Conservation (phyloP, 1,140 invertebrate species). For the Drosophila serrata region DNA sequence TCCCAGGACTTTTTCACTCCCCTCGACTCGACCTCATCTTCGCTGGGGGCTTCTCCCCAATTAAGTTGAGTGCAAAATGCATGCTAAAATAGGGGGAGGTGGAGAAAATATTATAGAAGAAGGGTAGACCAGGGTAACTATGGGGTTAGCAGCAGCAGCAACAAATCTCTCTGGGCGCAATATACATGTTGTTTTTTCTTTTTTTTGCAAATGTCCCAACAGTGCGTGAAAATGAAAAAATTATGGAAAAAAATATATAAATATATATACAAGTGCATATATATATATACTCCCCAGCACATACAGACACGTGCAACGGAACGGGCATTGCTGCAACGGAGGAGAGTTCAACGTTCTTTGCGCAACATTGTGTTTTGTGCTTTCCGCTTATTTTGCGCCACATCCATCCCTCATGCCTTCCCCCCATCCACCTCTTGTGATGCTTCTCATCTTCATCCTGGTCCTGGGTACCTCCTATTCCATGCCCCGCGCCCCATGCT, state of each 20-base stretch:
- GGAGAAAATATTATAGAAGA: background rate
- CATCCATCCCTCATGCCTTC: constrained; percentile 32
- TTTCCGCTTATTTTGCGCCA: constrained; percentile 77
- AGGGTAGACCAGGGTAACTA: constrained; percentile 27
- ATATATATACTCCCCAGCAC: background rate
- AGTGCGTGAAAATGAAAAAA: constrained; percentile 82
- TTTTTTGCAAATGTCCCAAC: constrained; percentile 77
- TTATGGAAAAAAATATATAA: constrained; percentile 55
- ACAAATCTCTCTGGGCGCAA: constrained; percentile 56
- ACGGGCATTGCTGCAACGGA: constrained; percentile 28
- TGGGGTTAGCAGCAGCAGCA: constrained; percentile 35
- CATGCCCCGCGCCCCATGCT: background rate
- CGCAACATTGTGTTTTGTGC: constrained; percentile 83
- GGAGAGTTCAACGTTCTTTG: constrained; percentile 81
- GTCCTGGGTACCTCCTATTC: constrained; percentile 26
- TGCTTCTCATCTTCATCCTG: constrained; percentile 16
- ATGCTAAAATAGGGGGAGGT: constrained; percentile 8
- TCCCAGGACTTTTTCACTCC: constrained; percentile 27
- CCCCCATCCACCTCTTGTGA: background rate
- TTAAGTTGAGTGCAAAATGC: constrained; percentile 75
- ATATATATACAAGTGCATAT: constrained; percentile 17
- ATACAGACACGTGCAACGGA: constrained; percentile 22
- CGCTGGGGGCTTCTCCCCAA: constrained; percentile 58
- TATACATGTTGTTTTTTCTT: too few relatives aligned
- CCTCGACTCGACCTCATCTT: background rate